These are phyloP conservation scores for Condylura cristata DNA, from an alignment of 2,113 vertebrate species.

Conservation along the genomic window DNA sequence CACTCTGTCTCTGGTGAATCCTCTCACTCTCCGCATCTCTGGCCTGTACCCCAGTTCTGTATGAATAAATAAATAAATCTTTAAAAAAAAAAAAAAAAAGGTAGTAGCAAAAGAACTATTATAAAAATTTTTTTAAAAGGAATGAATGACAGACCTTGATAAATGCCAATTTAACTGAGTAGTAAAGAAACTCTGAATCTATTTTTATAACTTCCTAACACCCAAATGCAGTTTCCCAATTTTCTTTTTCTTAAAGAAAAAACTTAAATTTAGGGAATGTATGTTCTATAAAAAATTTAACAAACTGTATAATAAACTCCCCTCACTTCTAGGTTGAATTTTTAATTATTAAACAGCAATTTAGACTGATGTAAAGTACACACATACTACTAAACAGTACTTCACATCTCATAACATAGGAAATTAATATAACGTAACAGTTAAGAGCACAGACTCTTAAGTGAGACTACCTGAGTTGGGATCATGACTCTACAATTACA, in stretches of 20 bases:
- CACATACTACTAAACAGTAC: neutral
- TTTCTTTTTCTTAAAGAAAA: constrained; percentile 36
- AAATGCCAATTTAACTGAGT: constrained; percentile 57
- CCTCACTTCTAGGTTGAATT: neutral
- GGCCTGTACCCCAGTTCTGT: no score
- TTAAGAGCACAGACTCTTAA: neutral
- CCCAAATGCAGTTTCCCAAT: constrained; percentile 29
- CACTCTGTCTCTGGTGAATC: no score
- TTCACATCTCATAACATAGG: neutral
- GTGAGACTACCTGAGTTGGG: neutral
- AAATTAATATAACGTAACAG: neutral
- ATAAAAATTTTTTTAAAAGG: no score
- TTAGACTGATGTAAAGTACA: neutral
- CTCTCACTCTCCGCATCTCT: no score
- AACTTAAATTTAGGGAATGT: constrained; percentile 42
- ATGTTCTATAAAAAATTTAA: neutral
- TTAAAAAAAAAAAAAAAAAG: no score
- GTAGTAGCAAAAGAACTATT: no score
- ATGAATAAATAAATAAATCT: no score
- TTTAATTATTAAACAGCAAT: constrained; percentile 20
- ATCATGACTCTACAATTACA: neutral
- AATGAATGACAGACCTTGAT: neutral
- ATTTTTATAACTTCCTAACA: constrained; percentile 44
- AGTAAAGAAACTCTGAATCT: constrained; percentile 23
- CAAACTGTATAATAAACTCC: neutral